phyloP scores from a whole-genome alignment of 2,797 vertebrate genomes.

The Octomys mimax region DNA sequence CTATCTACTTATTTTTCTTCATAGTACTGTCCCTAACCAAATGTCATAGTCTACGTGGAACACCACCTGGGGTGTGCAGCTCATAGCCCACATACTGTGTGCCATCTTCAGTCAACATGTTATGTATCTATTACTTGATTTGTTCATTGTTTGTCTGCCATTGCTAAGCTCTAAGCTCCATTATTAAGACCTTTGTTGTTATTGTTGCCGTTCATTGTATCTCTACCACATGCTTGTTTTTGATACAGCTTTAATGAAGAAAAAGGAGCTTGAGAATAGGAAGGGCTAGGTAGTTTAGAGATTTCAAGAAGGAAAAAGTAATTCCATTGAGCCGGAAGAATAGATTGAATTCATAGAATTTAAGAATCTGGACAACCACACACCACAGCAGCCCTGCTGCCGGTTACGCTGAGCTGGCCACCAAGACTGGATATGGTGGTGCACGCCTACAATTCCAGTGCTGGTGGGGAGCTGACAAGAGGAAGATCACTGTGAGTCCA shows the following conservation, averaged over 20 bases:
- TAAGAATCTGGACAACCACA: too few species aligned
- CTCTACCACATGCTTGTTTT: not conserved
- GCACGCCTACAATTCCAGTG: too few species aligned
- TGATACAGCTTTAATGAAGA: not conserved
- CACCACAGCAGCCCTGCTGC: too few species aligned
- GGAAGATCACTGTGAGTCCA: too few species aligned
- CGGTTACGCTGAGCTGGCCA: too few species aligned
- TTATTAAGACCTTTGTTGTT: not conserved
- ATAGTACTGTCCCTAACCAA: too few species aligned
- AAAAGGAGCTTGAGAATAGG: not conserved
- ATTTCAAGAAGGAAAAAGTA: not conserved
- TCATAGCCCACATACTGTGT: not conserved
- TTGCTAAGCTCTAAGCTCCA: not conserved
- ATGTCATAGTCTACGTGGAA: not conserved
- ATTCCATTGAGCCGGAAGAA: not conserved
- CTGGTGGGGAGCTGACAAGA: too few species aligned
- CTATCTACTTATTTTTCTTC: not conserved
- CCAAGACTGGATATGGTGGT: too few species aligned
- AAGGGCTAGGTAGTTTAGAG: not conserved
- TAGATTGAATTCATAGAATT: not conserved
- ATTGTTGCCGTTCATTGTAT: not conserved
- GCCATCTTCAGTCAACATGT: not conserved
- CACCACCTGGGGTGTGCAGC: fast-evolving
- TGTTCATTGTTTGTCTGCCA: not conserved
- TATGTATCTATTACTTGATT: not conserved